A percentile compares a stretch with the other conserved stretches of the same genome.
phyloP scores from a whole-genome alignment of 2,113 vertebrate genomes.

The Tympanuchus pallidicinctus region DNA sequence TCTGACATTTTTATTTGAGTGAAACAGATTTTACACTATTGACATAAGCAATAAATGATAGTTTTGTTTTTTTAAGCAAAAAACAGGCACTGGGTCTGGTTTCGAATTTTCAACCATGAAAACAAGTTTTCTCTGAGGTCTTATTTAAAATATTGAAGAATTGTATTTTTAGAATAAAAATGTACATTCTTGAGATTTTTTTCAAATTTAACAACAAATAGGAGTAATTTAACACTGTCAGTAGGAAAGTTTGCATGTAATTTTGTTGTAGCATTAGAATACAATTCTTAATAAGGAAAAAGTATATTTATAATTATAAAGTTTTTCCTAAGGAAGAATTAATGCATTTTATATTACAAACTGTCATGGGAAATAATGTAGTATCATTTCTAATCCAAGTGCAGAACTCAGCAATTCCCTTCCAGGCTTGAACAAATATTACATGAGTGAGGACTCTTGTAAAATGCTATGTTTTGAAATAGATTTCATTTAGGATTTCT shows the following conservation, averaged over 20 bases:
- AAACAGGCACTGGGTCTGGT: not conserved
- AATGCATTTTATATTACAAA: slow-evolving; percentile 63
- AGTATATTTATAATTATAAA: slow-evolving; percentile 29
- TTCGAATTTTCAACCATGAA: not conserved
- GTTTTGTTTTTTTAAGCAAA: not conserved
- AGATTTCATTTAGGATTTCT: slow-evolving; percentile 88
- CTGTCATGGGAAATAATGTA: slow-evolving; percentile 48
- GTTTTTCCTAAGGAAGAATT: slow-evolving; percentile 53
- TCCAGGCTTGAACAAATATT: slow-evolving; percentile 85
- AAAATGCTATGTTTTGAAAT: slow-evolving; percentile 88
- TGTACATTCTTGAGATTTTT: not conserved
- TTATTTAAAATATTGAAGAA: not conserved
- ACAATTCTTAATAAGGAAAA: slow-evolving; percentile 11
- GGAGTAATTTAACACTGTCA: not conserved
- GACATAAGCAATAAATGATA: not conserved
- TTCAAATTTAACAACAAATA: not conserved
- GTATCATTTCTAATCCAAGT: slow-evolving; percentile 55
- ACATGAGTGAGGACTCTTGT: slow-evolving; percentile 80
- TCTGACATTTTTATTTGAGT: not conserved
- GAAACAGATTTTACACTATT: not conserved
- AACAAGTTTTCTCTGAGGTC: not conserved
- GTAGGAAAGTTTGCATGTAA: not conserved
- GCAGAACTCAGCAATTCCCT: slow-evolving; percentile 73
- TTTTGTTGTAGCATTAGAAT: not conserved
- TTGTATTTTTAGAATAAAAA: not conserved